Evolutionary conservation across 2,113 vertebrate species (phyloP), one percentile per base, ranked within the genome.

Genomic region (Pongo abelii): DNA sequence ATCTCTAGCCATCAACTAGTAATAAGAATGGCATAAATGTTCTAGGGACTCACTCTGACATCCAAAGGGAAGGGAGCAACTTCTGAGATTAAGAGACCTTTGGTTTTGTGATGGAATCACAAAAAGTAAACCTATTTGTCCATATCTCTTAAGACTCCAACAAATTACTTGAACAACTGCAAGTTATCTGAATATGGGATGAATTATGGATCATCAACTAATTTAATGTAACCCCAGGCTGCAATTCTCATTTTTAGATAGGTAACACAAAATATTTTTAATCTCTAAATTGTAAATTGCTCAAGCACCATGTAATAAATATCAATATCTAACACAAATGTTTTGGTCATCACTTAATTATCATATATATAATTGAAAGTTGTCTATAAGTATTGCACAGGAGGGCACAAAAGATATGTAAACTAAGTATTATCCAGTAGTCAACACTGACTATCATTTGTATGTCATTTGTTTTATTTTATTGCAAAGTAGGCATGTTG

Each of bases 1-100:
- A 64, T 96, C 74, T 84, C 20, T 91, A 35, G 81, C 96, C 75
- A 74, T 84, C 77, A 93, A 48, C 32, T 88, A 89, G 67, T 85
- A 85, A 91, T 35, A 90, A 70, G 50, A 96, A 55, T 57, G 27
- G 13, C 50, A 2, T 91, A 48, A 80, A 43, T 90, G 46, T 91
- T 92, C 25, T 78, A 17, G 70, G 52, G 27, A 93, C 23, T 88
- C 81, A 72, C 27, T 84, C 18, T 72, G 84, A 94, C 59, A 80
- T 89, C 77, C 43, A 64, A 79, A 67, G 46, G 22, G 50, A 95
- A 92, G 48, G n/a, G 69, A 94, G 32, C 30, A 89, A 72, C 32
- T 91, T 94, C 59, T 88, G n/a, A 46, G 52, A 43, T 48, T 83
- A 93, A 86, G n/a, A 22, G 5, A 50, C 8, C 11, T 57, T 72